These are phyloP conservation scores for Scaptomyza hsui DNA, from an alignment of 1,140 invertebrate species.

Conservation along the genomic window DNA sequence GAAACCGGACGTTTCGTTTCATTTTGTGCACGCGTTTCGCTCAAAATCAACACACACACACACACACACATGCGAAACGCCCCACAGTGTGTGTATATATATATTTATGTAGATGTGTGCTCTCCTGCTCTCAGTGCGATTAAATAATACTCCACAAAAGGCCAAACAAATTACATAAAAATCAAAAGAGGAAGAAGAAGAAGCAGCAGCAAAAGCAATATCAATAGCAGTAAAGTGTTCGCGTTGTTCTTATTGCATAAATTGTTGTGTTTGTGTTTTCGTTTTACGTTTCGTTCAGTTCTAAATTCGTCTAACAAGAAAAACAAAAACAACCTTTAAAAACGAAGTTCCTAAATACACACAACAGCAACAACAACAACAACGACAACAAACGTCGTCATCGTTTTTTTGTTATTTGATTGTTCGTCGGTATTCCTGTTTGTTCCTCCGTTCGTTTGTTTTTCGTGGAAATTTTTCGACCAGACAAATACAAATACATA, in stretches of 20 bases:
- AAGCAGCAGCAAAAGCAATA: conserved; percentile 32
- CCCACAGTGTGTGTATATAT: conserved; percentile 21
- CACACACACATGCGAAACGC: conserved; percentile 32
- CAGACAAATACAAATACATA: conserved; percentile 10
- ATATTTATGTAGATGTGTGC: conserved; percentile 41
- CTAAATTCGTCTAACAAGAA: conserved; percentile 23
- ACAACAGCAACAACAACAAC: conserved; percentile 28
- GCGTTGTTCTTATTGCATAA: conserved; percentile 48
- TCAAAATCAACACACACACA: conserved; percentile 36
- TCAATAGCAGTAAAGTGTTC: conserved; percentile 13
- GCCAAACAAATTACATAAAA: conserved; percentile 69
- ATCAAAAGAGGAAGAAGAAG: conserved; percentile 40
- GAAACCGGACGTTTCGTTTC: conserved; percentile 66
- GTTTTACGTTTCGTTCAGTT: conserved; percentile 59
- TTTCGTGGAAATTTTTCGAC: conserved; percentile 46
- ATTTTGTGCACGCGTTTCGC: conserved; percentile 51
- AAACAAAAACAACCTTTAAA: conserved; percentile 23
- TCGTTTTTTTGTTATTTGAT: conserved; percentile 23
- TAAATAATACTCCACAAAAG: conserved; percentile 80
- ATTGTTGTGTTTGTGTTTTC: conserved; percentile 53
- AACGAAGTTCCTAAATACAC: conserved; percentile 62
- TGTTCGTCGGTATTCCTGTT: conserved; percentile 40
- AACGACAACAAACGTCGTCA: conserved; percentile 33
- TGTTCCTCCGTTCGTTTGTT: conserved; percentile 35
- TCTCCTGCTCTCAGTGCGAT: conserved; percentile 55